phyloP scores from a whole-genome alignment of 2,113 vertebrate species.

The Haplochromis burtoni region DNA sequence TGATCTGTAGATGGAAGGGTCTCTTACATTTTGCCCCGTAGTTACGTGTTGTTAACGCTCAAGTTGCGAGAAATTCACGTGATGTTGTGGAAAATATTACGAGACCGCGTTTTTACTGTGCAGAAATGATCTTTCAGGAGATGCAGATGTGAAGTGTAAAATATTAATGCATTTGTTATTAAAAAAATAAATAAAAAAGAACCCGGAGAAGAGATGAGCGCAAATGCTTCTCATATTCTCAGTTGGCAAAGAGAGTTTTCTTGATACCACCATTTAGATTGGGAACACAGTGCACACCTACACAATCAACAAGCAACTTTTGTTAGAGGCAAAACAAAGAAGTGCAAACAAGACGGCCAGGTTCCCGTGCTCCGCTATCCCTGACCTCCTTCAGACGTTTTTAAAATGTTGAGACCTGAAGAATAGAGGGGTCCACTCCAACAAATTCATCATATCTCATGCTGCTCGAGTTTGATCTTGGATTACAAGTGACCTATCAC shows the following conservation, averaged over 20 bases:
- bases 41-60: neutral
- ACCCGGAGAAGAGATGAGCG: neutral
- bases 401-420: neutral
- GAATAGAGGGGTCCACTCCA: neutral
- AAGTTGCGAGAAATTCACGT: neutral
- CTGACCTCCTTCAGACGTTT: neutral
- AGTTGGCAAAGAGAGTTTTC: neutral
- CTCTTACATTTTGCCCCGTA: neutral
- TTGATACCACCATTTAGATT: neutral
- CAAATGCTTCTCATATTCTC: neutral
- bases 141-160: neutral
- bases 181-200: neutral
- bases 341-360: neutral
- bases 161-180: neutral
- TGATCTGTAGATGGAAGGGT: neutral
- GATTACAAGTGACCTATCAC: neutral
- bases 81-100: neutral
- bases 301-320: neutral
- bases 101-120: neutral
- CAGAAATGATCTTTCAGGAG: neutral
- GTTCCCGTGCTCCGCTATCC: neutral
- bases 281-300: neutral
- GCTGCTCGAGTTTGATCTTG: neutral
- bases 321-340: neutral
- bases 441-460: neutral